Base-by-base conservation (phyloP, 2,113 vertebrate genomes). In the Sclerurus mexicanus region DNA sequence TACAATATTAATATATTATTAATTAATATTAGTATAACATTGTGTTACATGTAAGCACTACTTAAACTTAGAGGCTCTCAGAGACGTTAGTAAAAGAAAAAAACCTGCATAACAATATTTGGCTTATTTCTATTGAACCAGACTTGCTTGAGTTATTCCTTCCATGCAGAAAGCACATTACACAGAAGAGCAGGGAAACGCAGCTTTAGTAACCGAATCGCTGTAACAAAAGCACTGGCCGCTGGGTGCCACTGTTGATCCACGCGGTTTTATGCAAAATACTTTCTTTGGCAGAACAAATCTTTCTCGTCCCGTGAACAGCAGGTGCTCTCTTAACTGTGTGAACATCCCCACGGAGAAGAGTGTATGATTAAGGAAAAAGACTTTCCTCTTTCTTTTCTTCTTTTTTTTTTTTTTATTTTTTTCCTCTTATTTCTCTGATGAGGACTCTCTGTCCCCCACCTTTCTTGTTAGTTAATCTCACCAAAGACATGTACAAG, bases 161-260 rank as follows among this genome's bases (percentile, higher is more conserved):
- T 84, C 17, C 60, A 35, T 20, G 46, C 35, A 58, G 55, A 74
- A 56, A 78, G 40, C 79, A 39, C 27, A 17, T 21, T 27, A 37
- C 28, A 47, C 24, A 37, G 42, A 62, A 50, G 39, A 74, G 17
- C 40, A 58, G 23, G 23, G 64, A 78, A 93, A 73, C 2, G 4
- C 28, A 53, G 78, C 79, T 50, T 55, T 17, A 7, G 59, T 33
- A 55, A 64, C 58, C 1, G 15, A 68, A 7, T 55, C 27, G 22
- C 19, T 56, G 35, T 74, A 47, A 59, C 58, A 63, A 91, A 88
- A 86, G 15, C 60, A 24, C 22, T 27, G 33, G 87, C 96, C 98
- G 49, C 96, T 97, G 93, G 98, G 96, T 98, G 98, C 81, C 97
- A 96, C 89, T 98, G 84, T 98, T 90, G 97, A 75, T 95, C 96